phyloP scores from a whole-genome alignment of 2,113 vertebrate genomes.

The Reinhardtius hippoglossoides region DNA sequence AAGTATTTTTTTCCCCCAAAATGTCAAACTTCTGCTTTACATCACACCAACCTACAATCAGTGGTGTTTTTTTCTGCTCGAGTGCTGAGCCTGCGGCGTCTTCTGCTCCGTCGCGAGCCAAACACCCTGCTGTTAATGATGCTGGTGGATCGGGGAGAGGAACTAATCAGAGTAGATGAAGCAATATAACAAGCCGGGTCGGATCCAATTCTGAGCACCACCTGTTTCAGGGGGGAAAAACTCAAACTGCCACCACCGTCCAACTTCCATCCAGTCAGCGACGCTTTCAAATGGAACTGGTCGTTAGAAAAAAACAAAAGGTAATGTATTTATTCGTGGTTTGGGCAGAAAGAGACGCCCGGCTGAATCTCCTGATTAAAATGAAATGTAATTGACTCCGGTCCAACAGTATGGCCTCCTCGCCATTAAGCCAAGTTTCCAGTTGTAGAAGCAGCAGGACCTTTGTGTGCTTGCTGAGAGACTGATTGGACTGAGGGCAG shows the following conservation, averaged over 20 bases:
- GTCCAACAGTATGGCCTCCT: slow-evolving; percentile 56
- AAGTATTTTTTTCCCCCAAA: no score
- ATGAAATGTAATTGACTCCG: slow-evolving; percentile 66
- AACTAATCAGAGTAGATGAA: slow-evolving; percentile 43
- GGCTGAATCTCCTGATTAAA: slow-evolving; percentile 62
- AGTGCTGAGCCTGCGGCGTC: not conserved
- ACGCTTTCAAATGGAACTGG: slow-evolving; percentile 41
- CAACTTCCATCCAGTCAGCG: slow-evolving; percentile 37
- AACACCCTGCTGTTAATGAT: slow-evolving; percentile 31
- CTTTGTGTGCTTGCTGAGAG: slow-evolving; percentile 76
- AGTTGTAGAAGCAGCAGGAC: slow-evolving; percentile 75
- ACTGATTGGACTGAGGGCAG: slow-evolving; percentile 72
- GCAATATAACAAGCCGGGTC: slow-evolving; percentile 29
- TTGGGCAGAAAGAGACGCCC: slow-evolving; percentile 39
- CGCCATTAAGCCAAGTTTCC: slow-evolving; percentile 63
- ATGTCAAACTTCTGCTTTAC: no score
- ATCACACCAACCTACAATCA: no score
- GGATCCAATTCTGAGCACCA: slow-evolving; percentile 44
- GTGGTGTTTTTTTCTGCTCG: not conserved
- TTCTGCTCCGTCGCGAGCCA: slow-evolving; percentile 17
- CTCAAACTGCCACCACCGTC: slow-evolving; percentile 7
- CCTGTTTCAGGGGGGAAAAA: slow-evolving; percentile 48
- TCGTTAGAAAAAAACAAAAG: slow-evolving; percentile 16
- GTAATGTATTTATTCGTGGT: slow-evolving; percentile 47
- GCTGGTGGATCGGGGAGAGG: slow-evolving; percentile 19